A percentile compares a stretch with the other conserved stretches of the same genome.
These are phyloP conservation scores for Pheosia tremula DNA, from an alignment of 2,888 invertebrate genomes.

Conservation along the genomic window DNA sequence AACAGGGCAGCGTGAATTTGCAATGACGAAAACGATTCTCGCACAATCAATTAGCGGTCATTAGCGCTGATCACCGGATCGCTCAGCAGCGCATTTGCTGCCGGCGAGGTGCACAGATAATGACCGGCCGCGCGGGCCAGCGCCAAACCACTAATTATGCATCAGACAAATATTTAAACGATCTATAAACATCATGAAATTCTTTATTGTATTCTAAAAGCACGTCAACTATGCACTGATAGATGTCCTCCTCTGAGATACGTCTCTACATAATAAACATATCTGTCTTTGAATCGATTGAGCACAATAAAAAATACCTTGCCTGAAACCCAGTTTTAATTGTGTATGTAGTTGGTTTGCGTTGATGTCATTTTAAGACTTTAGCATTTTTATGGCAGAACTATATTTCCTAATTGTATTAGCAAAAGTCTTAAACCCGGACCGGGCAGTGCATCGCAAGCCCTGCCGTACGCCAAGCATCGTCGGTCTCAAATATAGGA, in stretches of 20 bases:
- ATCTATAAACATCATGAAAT: constrained; percentile 25
- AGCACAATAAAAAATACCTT: background rate
- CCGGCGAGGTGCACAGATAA: constrained; percentile 17
- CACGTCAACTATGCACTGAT: constrained; percentile 17
- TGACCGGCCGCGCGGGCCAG: constrained; percentile 1
- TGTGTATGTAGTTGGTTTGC: no score
- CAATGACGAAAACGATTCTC: background rate
- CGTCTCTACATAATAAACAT: background rate
- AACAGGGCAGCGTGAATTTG: background rate
- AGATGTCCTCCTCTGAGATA: constrained; percentile 1
- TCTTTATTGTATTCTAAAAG: constrained; percentile 21
- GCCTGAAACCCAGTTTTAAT: no score
- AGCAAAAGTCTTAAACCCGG: no score
- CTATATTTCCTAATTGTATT: no score
- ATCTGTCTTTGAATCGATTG: background rate
- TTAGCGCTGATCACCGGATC: constrained; percentile 17
- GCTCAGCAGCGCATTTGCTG: constrained; percentile 15
- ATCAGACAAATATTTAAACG: constrained; percentile 18
- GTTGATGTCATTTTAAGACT: no score
- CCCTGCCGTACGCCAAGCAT: background rate
- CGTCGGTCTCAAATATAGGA: background rate
- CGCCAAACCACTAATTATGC: constrained; percentile 9
- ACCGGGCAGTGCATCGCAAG: background rate
- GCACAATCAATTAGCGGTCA: constrained; percentile 27
- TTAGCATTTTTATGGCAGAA: no score